These are phyloP conservation scores for Trichonephila inaurata DNA, from an alignment of 1,140 invertebrate genomes.

Conservation along the genomic window DNA sequence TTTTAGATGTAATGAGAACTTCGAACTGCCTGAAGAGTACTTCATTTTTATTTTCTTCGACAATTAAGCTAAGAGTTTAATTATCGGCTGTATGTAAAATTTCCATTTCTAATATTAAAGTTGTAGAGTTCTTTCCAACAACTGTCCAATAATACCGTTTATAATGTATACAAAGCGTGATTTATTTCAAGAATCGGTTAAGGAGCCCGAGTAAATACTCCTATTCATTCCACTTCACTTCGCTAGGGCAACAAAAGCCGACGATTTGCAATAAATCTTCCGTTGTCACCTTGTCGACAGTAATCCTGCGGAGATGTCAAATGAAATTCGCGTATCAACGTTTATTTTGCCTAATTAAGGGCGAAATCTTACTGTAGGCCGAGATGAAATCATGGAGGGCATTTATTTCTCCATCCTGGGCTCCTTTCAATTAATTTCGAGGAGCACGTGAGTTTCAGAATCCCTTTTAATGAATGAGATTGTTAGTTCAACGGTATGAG, in stretches of 20 bases:
- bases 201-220: too few species aligned
- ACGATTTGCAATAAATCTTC: conserved; percentile 22
- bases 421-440: not conserved
- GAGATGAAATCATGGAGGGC: not conserved
- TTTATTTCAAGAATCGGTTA: too few species aligned
- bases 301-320: not conserved
- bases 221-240: not conserved
- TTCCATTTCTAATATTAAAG: too few species aligned
- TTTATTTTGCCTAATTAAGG: not conserved
- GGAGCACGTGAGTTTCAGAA: not conserved
- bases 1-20: too few species aligned
- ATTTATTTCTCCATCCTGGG: not conserved
- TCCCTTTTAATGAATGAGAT: not conserved
- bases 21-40: too few species aligned
- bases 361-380: not conserved
- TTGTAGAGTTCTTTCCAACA: too few species aligned
- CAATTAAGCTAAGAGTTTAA: too few species aligned
- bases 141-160: too few species aligned
- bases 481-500: not conserved
- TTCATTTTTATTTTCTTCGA: too few species aligned
- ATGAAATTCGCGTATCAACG: conserved; percentile 9
- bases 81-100: too few species aligned
- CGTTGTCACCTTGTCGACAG: not conserved
- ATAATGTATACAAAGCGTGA: too few species aligned
- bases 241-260: not conserved